These are phyloP conservation scores for Lagria hirta DNA, from an alignment of 2,888 invertebrate genomes.

Conservation along the genomic window DNA sequence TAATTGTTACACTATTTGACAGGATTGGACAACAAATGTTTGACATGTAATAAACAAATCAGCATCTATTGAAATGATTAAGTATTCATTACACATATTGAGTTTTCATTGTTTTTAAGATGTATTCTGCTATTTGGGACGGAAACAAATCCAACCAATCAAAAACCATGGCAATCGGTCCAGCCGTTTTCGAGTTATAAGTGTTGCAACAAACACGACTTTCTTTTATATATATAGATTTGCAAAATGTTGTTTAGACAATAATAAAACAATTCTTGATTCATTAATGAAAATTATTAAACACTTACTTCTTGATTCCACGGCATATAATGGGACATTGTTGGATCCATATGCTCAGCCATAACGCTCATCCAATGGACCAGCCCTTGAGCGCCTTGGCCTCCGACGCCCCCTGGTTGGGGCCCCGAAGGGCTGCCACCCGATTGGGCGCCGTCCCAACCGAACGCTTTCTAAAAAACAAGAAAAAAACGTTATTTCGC, in stretches of 20 bases:
- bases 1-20: no score
- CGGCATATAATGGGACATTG: slow-evolving; percentile 72
- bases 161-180: no score
- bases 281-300: no score
- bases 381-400: slow-evolving; percentile 72
- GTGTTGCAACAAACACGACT: no score
- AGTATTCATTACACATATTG: not conserved
- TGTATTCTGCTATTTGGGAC: no score
- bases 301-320: slow-evolving; percentile 67
- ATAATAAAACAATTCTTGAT: no score
- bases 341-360: slow-evolving; percentile 92
- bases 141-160: no score
- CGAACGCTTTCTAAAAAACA: slow-evolving; percentile 63
- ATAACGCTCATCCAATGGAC: slow-evolving; percentile 97
- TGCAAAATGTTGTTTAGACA: not conserved
- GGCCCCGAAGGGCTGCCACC: slow-evolving; percentile 56
- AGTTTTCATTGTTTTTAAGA: no score
- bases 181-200: no score
- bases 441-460: slow-evolving; percentile 55
- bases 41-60: no score
- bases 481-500: slow-evolving; percentile 38
- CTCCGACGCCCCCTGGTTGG: slow-evolving; percentile 62
- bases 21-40: no score
- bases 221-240: no score
- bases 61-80: not conserved